A percentile compares a stretch with the other conserved stretches of the same genome.
Evolutionary conservation across 2,888 invertebrate species (phyloP).

Genomic region (Autographa gamma): DNA sequence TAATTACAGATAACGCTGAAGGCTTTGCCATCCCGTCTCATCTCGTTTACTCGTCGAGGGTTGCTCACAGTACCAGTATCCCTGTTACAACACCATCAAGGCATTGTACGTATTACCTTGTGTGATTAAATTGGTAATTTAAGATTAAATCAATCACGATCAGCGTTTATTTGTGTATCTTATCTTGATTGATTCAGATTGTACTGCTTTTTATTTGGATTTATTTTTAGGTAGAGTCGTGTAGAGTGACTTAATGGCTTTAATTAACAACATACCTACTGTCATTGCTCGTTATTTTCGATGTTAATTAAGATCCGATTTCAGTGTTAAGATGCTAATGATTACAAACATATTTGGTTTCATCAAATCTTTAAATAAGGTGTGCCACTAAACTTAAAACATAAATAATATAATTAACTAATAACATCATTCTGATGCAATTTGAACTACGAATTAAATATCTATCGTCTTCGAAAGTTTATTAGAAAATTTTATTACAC

Average conservation of each 20-base stretch:
- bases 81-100: constrained; percentile 46
- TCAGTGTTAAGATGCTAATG: constrained; percentile 19
- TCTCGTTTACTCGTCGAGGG: constrained; percentile 73
- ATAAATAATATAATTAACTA: constrained; percentile 42
- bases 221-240: constrained; percentile 5
- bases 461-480: constrained; percentile 33
- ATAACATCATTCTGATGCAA: constrained; percentile 39
- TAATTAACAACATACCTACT: not conserved
- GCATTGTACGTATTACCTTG: constrained; percentile 44
- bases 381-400: constrained; percentile 31
- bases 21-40: constrained; percentile 69
- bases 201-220: not conserved
- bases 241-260: not conserved
- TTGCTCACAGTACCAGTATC: constrained; percentile 52
- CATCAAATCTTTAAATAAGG: constrained; percentile 23
- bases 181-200: constrained; percentile 6
- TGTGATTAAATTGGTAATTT: constrained; percentile 22
- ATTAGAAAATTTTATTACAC: constrained; percentile 46
- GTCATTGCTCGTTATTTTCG: not conserved
- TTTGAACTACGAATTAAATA: constrained; percentile 28
- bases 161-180: constrained; percentile 3
- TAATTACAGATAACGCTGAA: constrained; percentile 84
- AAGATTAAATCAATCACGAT: constrained; percentile 5
- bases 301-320: not conserved
- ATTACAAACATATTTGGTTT: constrained; percentile 19